These are phyloP conservation scores for Galerucella nymphaeae DNA, from an alignment of 2,888 invertebrate genomes.

Conservation along the genomic window DNA sequence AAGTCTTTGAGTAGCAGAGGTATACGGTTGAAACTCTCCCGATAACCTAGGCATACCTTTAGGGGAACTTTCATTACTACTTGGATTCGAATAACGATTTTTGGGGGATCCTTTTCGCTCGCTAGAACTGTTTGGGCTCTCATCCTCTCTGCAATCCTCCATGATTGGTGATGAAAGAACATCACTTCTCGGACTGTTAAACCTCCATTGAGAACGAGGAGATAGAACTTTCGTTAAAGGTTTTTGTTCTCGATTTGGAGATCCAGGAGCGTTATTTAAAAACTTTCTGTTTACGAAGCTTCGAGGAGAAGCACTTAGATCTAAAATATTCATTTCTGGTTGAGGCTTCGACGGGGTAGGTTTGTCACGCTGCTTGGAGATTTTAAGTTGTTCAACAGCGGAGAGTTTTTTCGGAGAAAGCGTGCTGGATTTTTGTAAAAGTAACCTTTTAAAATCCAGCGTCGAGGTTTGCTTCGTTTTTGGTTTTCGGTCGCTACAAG, in stretches of 20 bases:
- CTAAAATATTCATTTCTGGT: constrained; percentile 72
- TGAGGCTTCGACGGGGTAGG: constrained; percentile 43
- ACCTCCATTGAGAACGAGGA: constrained; percentile 78
- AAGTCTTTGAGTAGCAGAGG: constrained; percentile 64
- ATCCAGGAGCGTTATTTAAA: constrained; percentile 67
- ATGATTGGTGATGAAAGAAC: constrained; percentile 88
- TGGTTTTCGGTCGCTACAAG: constrained; percentile 72
- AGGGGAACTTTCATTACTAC: constrained; percentile 38
- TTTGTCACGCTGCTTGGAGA: constrained; percentile 70
- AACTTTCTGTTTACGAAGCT: constrained; percentile 74
- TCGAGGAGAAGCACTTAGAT: constrained; percentile 78
- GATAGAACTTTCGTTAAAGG: constrained; percentile 72
- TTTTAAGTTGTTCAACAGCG: constrained; percentile 82
- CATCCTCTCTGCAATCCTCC: constrained; percentile 86
- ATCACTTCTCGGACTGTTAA: constrained; percentile 81
- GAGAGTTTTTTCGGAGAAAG: constrained; percentile 74
- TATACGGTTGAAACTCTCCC: constrained; percentile 39
- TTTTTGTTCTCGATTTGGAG: constrained; percentile 64
- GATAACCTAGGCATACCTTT: constrained; percentile 39
- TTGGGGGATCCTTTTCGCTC: constrained; percentile 64
- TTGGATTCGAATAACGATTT: constrained; percentile 39
- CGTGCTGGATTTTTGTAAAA: constrained; percentile 77
- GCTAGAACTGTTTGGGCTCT: constrained; percentile 72
- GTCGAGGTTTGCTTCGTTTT: constrained; percentile 77
- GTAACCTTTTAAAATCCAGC: constrained; percentile 84